Percentiles rank a stretch among this genome's conserved stretches.
phyloP scores from a whole-genome alignment of 2,797 vertebrate genomes.

The Paramormyrops hopkinsi region DNA sequence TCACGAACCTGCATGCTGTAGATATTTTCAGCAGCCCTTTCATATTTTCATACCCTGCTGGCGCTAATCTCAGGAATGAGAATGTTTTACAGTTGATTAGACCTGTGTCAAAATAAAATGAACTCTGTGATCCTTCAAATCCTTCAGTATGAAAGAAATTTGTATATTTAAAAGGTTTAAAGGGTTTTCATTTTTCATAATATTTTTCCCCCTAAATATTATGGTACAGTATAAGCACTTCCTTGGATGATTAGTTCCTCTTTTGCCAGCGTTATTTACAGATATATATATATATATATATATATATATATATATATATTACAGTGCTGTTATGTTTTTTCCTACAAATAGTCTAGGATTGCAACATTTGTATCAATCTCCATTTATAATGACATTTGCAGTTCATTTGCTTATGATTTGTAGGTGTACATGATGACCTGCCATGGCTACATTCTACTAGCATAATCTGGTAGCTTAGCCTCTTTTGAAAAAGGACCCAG shows the following conservation, averaged over 20 bases:
- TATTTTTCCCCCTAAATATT: not conserved
- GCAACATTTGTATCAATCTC: not conserved
- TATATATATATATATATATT: not conserved
- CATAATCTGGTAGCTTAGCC: too few species aligned
- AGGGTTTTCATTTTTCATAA: not conserved
- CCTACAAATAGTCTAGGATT: not conserved
- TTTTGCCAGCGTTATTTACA: not conserved
- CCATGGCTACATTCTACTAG: not conserved
- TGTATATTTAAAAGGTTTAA: not conserved
- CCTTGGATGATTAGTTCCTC: not conserved
- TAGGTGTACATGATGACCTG: not conserved
- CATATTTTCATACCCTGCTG: not conserved
- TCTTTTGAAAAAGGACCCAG: not conserved
- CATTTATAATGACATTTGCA: not conserved
- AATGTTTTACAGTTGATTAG: slow-evolving; percentile 3
- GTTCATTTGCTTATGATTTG: not conserved
- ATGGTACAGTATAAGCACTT: not conserved
- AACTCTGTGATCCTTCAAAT: not conserved
- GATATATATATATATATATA: too few species aligned
- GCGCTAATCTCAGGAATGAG: slow-evolving; percentile 4
- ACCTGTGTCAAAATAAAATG: slow-evolving; percentile 7
- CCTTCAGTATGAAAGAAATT: not conserved
- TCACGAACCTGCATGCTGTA: not conserved
- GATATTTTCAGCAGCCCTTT: slow-evolving; percentile 1
- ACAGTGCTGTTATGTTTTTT: not conserved